A percentile compares a stretch with the other conserved stretches of the same genome.
These are phyloP conservation scores for Anas platyrhynchos DNA, from an alignment of 2,113 vertebrate species.

Conservation along the genomic window DNA sequence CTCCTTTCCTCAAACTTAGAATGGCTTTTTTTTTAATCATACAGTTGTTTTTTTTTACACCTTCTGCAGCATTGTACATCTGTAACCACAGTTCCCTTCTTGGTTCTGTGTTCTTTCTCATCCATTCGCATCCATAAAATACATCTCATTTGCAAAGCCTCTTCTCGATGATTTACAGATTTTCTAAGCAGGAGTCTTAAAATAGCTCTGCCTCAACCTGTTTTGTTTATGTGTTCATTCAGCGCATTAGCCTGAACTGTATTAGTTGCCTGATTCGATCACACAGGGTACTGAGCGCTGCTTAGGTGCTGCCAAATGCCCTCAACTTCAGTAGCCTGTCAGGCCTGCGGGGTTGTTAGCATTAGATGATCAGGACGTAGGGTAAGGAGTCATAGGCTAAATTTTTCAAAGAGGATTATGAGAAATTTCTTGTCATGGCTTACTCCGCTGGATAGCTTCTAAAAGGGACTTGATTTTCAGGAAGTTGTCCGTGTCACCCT, in stretches of 20 bases:
- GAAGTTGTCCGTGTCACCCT: neutral
- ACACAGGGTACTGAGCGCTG: neutral
- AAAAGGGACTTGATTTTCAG: neutral
- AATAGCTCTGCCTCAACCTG: constrained; percentile 18
- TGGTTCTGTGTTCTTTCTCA: neutral
- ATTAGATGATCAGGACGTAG: neutral
- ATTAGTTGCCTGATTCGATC: constrained; percentile 17
- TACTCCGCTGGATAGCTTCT: neutral
- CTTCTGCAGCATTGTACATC: neutral
- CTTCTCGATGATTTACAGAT: neutral
- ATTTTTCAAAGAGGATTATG: constrained; percentile 19
- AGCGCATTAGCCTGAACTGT: neutral
- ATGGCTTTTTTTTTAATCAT: neutral
- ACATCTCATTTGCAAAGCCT: neutral
- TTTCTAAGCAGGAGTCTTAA: constrained; percentile 42
- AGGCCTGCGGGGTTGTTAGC: neutral
- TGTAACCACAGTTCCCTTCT: neutral
- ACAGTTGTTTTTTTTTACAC: neutral
- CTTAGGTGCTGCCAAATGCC: neutral
- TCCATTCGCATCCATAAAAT: neutral
- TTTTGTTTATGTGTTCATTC: constrained; percentile 41
- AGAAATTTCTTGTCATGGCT: neutral
- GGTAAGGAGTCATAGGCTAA: neutral
- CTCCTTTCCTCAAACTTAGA: neutral
- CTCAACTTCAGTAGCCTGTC: neutral